Evolutionary conservation across 2,888 invertebrate genomes (phyloP).

Genomic region (Lucinisca nassula): DNA sequence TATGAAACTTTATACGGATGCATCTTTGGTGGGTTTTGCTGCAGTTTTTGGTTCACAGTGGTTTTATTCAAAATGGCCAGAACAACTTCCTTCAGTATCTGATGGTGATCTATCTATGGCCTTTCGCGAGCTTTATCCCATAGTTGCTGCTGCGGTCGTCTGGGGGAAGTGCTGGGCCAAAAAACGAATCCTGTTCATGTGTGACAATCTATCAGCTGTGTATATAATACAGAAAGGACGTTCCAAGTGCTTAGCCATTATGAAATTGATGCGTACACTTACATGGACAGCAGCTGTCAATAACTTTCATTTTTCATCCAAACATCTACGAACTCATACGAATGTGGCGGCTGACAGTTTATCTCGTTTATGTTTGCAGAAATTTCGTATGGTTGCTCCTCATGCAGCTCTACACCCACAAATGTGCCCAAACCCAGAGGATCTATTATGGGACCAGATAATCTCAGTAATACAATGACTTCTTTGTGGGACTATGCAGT

Average conservation of each 20-base stretch:
- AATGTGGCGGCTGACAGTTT: not conserved
- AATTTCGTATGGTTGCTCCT: not conserved
- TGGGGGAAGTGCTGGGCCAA: too few relatives aligned
- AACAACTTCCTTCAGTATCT: not conserved
- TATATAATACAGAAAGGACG: not conserved
- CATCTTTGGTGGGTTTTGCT: not conserved
- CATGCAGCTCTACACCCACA: not conserved
- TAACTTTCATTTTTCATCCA: not conserved
- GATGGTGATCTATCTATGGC: not conserved
- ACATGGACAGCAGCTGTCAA: conserved; percentile 6
- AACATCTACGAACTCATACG: not conserved
- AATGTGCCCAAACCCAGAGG: not conserved
- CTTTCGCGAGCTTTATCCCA: too few relatives aligned
- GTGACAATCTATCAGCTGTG: not conserved
- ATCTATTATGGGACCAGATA: not conserved
- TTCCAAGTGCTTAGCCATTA: not conserved
- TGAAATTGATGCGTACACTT: not conserved
- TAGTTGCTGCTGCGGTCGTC: not conserved
- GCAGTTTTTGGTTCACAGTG: not conserved
- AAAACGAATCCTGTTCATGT: not conserved
- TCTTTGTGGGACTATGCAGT: conserved; percentile 3
- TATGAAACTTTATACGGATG: too few relatives aligned
- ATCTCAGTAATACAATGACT: not conserved
- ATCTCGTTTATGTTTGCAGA: not conserved
- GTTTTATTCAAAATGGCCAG: not conserved